Base-by-base conservation (phyloP, 2,888 invertebrate species). In the Melieria omissa region DNA sequence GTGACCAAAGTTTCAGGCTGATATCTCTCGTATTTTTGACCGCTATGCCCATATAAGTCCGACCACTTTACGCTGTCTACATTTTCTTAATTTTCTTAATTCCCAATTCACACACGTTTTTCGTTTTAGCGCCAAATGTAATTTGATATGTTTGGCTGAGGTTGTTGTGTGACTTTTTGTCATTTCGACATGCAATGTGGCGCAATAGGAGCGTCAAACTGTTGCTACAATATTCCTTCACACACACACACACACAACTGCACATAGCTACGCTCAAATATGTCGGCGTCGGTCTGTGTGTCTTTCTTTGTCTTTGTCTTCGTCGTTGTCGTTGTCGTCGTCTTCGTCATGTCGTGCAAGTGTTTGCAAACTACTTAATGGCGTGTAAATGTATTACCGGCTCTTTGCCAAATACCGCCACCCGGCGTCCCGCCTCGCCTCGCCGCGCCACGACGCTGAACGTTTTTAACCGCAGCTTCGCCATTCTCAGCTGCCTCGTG, bases 291-390 rank as follows among this genome's bases (percentile, higher is more conserved):
- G 29, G 62, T 62, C 14, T 65, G 47, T 47, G 29, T 42, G 62
- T 64, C 47, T 65, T 41, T 41, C 41, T 16, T 10, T 10, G 12
- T 68, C 16, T 57, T 55, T 29, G 9, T 57, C 54, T 44, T 14
- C 16, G 29, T 29, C 52, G 29, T 57, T 67, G 58, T 45, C 45
- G 55, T 52, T 60, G 42, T 41, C 29, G 55, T 55, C 57, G 44
- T 16, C 10, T 44, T 55, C 42, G 14, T 16, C 6, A 6, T 10
- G 47, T 58, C 49, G 10, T 46, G 42, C 58, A 77, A 79, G 76
- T 79, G 79, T 78, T 80, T 80, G 82, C 78, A 81, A 83, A 84
- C 81, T 82, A 83, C 82, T 83, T 84, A 84, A 83, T 84, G 84
- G 83, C 80, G 84, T 83, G 83, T 83, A 84, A 83, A 83, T 84